Base-by-base conservation (phyloP, 1,140 invertebrate species). In the Diuraphis noxia region DNA sequence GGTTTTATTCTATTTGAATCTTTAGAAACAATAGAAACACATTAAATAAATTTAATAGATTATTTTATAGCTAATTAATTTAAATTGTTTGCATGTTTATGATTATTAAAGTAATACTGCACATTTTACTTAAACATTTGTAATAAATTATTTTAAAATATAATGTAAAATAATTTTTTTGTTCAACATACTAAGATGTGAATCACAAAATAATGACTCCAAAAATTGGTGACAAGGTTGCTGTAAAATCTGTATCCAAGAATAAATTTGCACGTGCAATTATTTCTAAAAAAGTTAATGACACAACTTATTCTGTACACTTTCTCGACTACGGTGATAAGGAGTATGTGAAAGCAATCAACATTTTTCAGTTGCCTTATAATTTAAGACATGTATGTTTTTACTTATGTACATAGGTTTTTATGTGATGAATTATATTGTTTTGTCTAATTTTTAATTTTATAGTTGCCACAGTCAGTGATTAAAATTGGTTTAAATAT, bases 401-500 rank as follows among this genome's bases (percentile, higher is more conserved):
- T 77, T 77, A 34, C n/a, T 77, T 8, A 36, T 34, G 17, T 77
- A 30, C 5, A 21, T 38, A 23, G 7, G 19, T 79, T 79, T 36
- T 23, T 79, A 81, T 38, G 23, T 40, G 8, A 23, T 81, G 0
- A n/a, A 36, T 38, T 38, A 40, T 40, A 40, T 81, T 40, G 7
- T n/a, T 13, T 63, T n/a, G 23, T 81, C 9, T 40, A 81, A 40
- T 81, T 81, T 38, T 41, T 41, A 25, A 41, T 41, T 41, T 41
- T 82, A 17, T 82, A 82, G 81, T 40, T 82, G 25, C 81, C 81
- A 82, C 38, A 41, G 30, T 41, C 38, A n/a, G 81, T 82, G 40
- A 30, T 82, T 40, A 82, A 82, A 82, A 82, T 82, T 40, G 81
- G 81, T 41, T 82, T 82, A 41, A 82, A 82, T n/a, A 40, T 38